Evolutionary conservation across 2,888 invertebrate species (phyloP).

Genomic region (Romanomermis culicivorax): DNA sequence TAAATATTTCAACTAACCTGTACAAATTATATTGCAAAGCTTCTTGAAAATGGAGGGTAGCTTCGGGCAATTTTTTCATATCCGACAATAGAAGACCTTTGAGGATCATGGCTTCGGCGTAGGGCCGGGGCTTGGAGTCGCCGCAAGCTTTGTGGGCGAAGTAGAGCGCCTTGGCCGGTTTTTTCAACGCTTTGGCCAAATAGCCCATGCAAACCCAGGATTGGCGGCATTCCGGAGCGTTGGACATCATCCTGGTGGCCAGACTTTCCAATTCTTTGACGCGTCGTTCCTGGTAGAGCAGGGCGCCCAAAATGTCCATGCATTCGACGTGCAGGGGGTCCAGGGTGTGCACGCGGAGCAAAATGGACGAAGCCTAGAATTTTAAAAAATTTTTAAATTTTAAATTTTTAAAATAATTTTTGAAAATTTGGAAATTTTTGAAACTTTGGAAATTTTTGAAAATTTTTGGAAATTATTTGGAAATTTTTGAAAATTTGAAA

Average conservation of each 20-base stretch:
- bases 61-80: conserved; percentile 26
- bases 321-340: conserved; percentile 26
- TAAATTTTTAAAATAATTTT: too few species aligned
- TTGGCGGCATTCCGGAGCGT: conserved; percentile 26
- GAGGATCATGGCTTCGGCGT: conserved; percentile 22
- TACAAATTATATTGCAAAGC: conserved; percentile 18
- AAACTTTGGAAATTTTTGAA: too few species aligned
- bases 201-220: conserved; percentile 32
- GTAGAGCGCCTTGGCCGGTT: conserved; percentile 27
- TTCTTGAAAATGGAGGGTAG: conserved; percentile 28
- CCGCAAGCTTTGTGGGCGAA: conserved; percentile 30
- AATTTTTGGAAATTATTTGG: too few species aligned
- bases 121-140: neutral
- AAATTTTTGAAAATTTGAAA: conserved; percentile 12
- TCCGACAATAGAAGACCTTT: conserved; percentile 28
- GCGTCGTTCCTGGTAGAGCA: conserved; percentile 24
- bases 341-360: conserved; percentile 22
- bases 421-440: too few species aligned
- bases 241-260: conserved; percentile 26
- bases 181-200: conserved; percentile 24
- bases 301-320: conserved; percentile 29
- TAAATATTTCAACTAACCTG: too few species aligned
- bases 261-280: conserved; percentile 24
- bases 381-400: too few species aligned
- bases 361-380: neutral